Percentiles rank a stretch among this genome's conserved stretches.
Conservation (phyloP, 2,888 invertebrate species). For the Archips xylosteana region DNA sequence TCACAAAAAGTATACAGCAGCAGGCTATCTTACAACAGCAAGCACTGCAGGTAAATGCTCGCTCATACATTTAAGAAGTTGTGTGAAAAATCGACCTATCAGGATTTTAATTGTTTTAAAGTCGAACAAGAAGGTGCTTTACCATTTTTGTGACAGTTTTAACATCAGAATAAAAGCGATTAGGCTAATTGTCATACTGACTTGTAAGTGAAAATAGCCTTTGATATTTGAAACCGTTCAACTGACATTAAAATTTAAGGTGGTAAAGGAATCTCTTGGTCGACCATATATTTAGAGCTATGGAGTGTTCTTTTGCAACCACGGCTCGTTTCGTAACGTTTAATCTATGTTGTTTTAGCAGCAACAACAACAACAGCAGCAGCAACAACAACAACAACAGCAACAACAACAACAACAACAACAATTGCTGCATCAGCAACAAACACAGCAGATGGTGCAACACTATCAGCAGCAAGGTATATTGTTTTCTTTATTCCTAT, state of each 20-base stretch:
- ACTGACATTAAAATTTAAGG: too few relatives aligned
- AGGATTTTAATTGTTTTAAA: too few relatives aligned
- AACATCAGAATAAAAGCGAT: too few relatives aligned
- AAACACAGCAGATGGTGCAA: conserved; percentile 78
- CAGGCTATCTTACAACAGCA: conserved; percentile 72
- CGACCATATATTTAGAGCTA: too few relatives aligned
- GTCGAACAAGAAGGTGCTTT: too few relatives aligned
- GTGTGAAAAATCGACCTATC: too few relatives aligned
- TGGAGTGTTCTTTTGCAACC: too few relatives aligned
- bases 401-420: conserved; percentile 68
- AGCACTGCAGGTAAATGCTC: conserved; percentile 63
- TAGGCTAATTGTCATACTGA: too few relatives aligned
- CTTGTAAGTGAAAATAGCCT: too few relatives aligned
- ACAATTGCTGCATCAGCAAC: conserved; percentile 67
- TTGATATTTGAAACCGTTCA: too few relatives aligned
- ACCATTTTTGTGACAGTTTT: too few relatives aligned
- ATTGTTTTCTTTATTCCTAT: background rate
- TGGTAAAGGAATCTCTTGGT: too few relatives aligned
- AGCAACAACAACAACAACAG: conserved; percentile 48
- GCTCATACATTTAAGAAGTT: conserved; percentile 37
- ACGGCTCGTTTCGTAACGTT: background rate
- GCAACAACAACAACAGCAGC: background rate
- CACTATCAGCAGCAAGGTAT: conserved; percentile 74
- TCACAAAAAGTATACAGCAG: conserved; percentile 81
- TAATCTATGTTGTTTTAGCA: background rate